A percentile compares a stretch with the other conserved stretches of the same genome.
Evolutionary conservation across 2,888 invertebrate species (phyloP).

Genomic region (Bimastos eiseni): DNA sequence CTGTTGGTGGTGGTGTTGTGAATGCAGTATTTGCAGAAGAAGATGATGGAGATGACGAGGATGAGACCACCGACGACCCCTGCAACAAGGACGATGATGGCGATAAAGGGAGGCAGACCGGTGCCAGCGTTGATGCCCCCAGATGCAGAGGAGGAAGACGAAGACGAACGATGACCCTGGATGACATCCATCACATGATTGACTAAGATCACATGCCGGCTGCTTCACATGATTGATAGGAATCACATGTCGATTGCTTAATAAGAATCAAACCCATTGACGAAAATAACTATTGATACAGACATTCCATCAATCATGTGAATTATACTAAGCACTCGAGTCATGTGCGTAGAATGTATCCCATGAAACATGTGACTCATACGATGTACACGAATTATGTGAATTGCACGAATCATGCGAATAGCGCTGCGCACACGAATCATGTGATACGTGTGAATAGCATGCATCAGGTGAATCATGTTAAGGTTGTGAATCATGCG

Average conservation of each 20-base stretch:
- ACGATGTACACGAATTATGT: too few relatives aligned
- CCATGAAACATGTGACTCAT: too few relatives aligned
- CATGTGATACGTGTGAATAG: too few relatives aligned
- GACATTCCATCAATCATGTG: too few relatives aligned
- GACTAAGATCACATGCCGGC: not conserved
- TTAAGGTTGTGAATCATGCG: too few relatives aligned
- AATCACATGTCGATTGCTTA: not conserved
- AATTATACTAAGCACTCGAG: not conserved
- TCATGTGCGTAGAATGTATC: not conserved
- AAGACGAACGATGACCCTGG: not conserved
- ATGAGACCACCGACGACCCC: constrained; percentile 63
- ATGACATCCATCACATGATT: not conserved
- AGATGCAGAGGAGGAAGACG: not conserved
- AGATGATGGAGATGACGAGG: constrained; percentile 61
- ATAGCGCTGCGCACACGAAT: too few relatives aligned
- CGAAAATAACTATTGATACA: too few relatives aligned
- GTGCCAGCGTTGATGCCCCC: not conserved
- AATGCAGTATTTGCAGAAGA: constrained; percentile 63
- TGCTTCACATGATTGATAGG: too few relatives aligned
- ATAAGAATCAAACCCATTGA: not conserved
- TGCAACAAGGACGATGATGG: constrained; percentile 60
- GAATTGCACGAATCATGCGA: too few relatives aligned
- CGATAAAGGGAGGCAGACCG: constrained; percentile 40
- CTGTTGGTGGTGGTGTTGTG: constrained; percentile 41
- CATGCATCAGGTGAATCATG: too few relatives aligned